Evolutionary conservation across 1,140 invertebrate species (phyloP).

Genomic region (Zaprionus kolodkinae): DNA sequence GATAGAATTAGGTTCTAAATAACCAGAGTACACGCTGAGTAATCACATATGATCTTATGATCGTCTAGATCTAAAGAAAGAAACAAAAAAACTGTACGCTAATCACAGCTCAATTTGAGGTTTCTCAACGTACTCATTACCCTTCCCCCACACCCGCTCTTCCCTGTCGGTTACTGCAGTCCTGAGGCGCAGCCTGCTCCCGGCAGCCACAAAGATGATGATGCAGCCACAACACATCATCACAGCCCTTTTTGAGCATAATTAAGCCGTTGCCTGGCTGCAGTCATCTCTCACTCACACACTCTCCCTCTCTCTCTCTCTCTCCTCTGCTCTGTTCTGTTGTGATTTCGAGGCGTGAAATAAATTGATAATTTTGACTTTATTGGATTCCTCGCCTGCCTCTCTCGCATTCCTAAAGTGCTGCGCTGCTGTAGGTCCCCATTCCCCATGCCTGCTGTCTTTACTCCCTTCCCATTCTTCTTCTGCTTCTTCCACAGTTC

Average conservation of each 20-base stretch:
- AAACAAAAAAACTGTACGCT: not conserved
- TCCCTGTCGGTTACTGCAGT: not conserved
- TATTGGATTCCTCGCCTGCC: conserved; percentile 67
- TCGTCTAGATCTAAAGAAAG: not conserved
- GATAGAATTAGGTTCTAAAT: not conserved
- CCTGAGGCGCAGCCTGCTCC: not conserved
- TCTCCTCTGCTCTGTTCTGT: conserved; percentile 20
- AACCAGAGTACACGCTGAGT: not conserved
- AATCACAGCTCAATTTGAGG: conserved; percentile 11
- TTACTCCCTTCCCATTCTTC: conserved; percentile 6
- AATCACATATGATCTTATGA: not conserved
- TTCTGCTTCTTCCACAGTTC: conserved; percentile 2
- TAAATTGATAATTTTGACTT: conserved; percentile 82
- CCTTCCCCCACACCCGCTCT: not conserved
- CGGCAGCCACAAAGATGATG: not conserved
- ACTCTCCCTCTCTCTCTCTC: not conserved
- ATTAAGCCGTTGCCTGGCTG: conserved; percentile 71
- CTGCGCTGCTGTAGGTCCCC: conserved; percentile 75
- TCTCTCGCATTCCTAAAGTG: conserved; percentile 47
- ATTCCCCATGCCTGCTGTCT: conserved; percentile 6
- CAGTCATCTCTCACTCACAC: conserved; percentile 4
- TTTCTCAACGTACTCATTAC: conserved; percentile 5
- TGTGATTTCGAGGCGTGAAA: conserved; percentile 80
- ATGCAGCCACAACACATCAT: conserved; percentile 16
- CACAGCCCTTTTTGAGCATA: conserved; percentile 39